Percentiles rank a stretch among this genome's conserved stretches.
Conservation (phyloP, 2,888 invertebrate species). For the Eristalis tenax region DNA sequence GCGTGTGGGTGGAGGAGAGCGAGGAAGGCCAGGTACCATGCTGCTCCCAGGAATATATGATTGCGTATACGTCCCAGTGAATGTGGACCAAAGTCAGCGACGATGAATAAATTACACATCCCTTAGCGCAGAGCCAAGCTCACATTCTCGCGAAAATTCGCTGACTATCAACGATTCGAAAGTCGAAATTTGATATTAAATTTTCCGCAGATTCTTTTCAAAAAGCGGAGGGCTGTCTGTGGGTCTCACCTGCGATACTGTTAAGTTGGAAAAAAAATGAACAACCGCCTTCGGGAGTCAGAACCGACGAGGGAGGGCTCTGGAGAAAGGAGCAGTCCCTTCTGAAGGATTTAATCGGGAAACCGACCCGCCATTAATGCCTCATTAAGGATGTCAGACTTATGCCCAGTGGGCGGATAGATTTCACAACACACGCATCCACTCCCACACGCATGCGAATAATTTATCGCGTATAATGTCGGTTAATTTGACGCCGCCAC, state of each 20-base stretch:
- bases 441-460: conserved; percentile 38
- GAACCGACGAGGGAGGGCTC: neutral
- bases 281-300: neutral
- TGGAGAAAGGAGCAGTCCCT: neutral
- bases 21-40: conserved; percentile 11
- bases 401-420: conserved; percentile 19
- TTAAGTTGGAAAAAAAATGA: neutral
- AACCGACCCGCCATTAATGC: conserved; percentile 54
- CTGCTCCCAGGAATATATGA: conserved; percentile 46
- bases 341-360: conserved; percentile 54
- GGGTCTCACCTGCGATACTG: conserved; percentile 5
- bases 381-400: conserved; percentile 53
- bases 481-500: conserved; percentile 48
- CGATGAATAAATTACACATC: conserved; percentile 61
- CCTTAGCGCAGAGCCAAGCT: neutral
- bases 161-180: conserved; percentile 19
- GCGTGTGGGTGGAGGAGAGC: neutral
- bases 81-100: neutral
- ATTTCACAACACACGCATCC: conserved; percentile 21
- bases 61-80: conserved; percentile 36
- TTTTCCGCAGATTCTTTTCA: conserved; percentile 9
- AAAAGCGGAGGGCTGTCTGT: neutral
- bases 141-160: neutral
- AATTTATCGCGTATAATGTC: conserved; percentile 57
- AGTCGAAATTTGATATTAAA: conserved; percentile 55